A percentile compares a stretch with the other conserved stretches of the same genome.
phyloP scores from a whole-genome alignment of 2,113 vertebrate genomes.

The Tricholaema leucomelas region DNA sequence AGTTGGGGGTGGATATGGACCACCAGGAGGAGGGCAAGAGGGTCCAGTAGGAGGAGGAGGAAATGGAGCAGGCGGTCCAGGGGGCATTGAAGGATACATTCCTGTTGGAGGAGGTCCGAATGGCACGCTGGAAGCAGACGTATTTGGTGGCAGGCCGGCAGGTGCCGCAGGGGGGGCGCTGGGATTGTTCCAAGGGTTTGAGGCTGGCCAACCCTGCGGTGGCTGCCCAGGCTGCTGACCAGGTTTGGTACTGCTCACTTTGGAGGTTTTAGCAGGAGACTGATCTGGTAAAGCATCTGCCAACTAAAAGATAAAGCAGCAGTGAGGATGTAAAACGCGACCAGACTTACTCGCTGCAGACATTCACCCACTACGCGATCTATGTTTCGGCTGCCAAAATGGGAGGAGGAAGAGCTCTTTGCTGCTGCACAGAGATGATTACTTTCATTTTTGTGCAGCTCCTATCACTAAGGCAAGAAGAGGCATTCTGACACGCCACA shows the following conservation, averaged over 20 bases:
- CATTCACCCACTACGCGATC: not conserved
- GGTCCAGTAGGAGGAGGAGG: constrained; percentile 78
- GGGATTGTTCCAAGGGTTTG: constrained; percentile 76
- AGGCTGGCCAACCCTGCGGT: constrained; percentile 73
- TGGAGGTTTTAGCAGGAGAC: constrained; percentile 77
- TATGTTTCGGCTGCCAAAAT: not conserved
- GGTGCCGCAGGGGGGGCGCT: constrained; percentile 75
- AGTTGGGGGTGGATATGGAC: constrained; percentile 75
- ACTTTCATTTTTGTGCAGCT: not conserved
- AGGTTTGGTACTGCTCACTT: constrained; percentile 76
- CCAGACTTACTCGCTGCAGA: not conserved
- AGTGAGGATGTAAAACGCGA: not conserved
- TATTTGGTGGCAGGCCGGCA: constrained; percentile 73
- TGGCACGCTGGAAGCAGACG: constrained; percentile 72
- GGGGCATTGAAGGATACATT: constrained; percentile 82
- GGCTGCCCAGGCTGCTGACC: constrained; percentile 69
- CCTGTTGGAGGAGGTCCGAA: constrained; percentile 79
- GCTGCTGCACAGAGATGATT: not conserved
- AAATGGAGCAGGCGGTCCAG: constrained; percentile 79
- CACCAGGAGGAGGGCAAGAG: constrained; percentile 74
- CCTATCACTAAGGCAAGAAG: not conserved
- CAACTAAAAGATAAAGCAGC: constrained; percentile 71
- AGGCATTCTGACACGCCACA: not conserved
- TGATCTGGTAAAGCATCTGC: constrained; percentile 81
- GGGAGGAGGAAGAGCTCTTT: not conserved